Evolutionary conservation across 2,113 vertebrate genomes (phyloP), one percentile per base, ranked within the genome.

Genomic region (Piaya cayana): DNA sequence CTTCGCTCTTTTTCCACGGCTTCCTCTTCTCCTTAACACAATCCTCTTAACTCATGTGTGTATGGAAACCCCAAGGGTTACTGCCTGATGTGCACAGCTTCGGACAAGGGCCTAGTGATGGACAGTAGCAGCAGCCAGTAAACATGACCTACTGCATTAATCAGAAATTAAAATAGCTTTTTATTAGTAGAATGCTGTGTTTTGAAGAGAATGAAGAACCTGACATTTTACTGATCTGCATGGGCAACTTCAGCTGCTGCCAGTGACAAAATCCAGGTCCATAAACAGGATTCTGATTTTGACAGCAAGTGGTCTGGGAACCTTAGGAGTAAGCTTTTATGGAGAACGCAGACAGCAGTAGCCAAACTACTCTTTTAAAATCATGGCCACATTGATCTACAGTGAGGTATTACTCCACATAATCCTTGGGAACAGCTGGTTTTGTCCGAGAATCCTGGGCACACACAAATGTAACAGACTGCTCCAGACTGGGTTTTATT

Each of bases 401-500:
- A 3, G 45, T 34, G 68, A 82, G 29, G n/a, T 91, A 60, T 42
- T 37, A 76, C 23, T 68, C 23, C 53, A 39, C 21, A 43, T 12
- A 49, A 27, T 30, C 67, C 45, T 26, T 1, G 5, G 27, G 25
- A 90, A 67, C 15, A 82, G 63, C 9, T 0, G 29, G 58, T 19
- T 47, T 87, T 49, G 75, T 50, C 34, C 3, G 21, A 65, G 68
- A 79, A 60, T 82, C 74, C 69, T 93, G 95, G 93, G 96, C 91
- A 69, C 70, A 93, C 77, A 95, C 85, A 84, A 79, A 86, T n/a
- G 21, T 93, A 94, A 94, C 90, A 96, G 94, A 82, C 19, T 11
- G 93, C 89, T 97, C 95, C 77, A 97, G 95, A 97, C 97, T 90
- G 97, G 86, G 87, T 88, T 98, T 98, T 98, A 98, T 98, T 98